A percentile compares a stretch with the other conserved stretches of the same genome.
phyloP scores from a whole-genome alignment of 2,888 invertebrate species.

The Chymomyza caudatula region DNA sequence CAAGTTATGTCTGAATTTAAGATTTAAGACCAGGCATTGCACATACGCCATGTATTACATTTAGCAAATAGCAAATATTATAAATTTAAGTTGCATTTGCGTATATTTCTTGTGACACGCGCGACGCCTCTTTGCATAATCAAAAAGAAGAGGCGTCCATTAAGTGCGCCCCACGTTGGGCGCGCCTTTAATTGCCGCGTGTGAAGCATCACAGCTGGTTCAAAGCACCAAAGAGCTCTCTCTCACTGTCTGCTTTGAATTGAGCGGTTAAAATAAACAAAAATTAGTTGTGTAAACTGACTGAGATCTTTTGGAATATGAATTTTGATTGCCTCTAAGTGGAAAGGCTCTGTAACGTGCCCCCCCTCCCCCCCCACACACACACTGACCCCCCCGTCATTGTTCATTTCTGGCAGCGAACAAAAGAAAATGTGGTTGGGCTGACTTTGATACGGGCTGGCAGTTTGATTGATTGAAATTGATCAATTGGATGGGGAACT shows the following conservation, averaged over 20 bases:
- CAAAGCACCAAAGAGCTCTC: slow-evolving; percentile 14
- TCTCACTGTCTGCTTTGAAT: slow-evolving; percentile 16
- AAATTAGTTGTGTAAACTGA: slow-evolving; percentile 71
- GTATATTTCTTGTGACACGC: slow-evolving; percentile 35
- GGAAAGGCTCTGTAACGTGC: background rate
- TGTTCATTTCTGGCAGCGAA: background rate
- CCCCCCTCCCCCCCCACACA: background rate
- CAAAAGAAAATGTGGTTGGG: slow-evolving; percentile 4
- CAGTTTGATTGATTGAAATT: slow-evolving; percentile 66
- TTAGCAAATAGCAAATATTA: slow-evolving; percentile 3
- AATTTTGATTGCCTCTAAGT: slow-evolving; percentile 2
- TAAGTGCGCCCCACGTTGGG: slow-evolving; percentile 16
- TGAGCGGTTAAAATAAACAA: slow-evolving; percentile 69
- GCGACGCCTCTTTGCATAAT: slow-evolving; percentile 66
- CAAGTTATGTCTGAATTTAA: slow-evolving; percentile 24
- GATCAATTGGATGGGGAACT: slow-evolving; percentile 32
- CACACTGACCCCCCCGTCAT: background rate
- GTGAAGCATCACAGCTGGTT: slow-evolving; percentile 54
- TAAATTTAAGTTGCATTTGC: slow-evolving; percentile 1
- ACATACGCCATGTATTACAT: slow-evolving; percentile 51
- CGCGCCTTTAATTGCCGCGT: slow-evolving; percentile 60
- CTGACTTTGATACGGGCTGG: slow-evolving; percentile 49
- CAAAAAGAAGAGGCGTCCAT: slow-evolving; percentile 28
- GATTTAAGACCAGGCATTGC: slow-evolving; percentile 51
- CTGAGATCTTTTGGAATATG: slow-evolving; percentile 36